Base-by-base conservation (phyloP, 1,140 invertebrate species). In the Plodia interpunctella region DNA sequence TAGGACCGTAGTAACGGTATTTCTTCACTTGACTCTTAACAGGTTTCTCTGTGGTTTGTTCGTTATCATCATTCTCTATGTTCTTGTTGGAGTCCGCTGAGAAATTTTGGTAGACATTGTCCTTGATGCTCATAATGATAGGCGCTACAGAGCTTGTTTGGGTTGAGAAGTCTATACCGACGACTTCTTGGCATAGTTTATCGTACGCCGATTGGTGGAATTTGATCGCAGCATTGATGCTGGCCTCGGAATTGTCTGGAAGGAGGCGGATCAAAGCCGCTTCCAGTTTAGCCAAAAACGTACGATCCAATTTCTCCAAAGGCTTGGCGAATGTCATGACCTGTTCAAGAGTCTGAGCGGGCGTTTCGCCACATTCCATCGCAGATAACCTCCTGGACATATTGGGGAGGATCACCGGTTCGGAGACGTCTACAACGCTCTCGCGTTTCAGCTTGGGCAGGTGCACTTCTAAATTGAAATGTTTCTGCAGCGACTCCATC, bases 91-190 rank as follows among this genome's bases (percentile, higher is more conserved):
- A 74, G 17, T 89, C 85, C 4, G 68, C 64, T 0, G 83, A 59
- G 49, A 87, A 88, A 50, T 87, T 87, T 62, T 89, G 87, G 52
- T 88, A 86, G 0, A 89, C 85, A 54, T 89, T 89, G 56, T 89
- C 87, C 9, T 85, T 84, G 38, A 89, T 89, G 52, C 82, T 86
- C 87, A 89, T 88, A 4, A 89, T 87, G 1, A 89, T 87, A 0
- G 87, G 87, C n/a, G 84, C 85, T 0, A 89, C 85, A 0, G 85
- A 80, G 53, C 80, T 80, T 0, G 82, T 79, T 57, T 84, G 76
- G 5, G 72, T 71, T 0, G 79, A 74, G 55, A 89, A 87, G 60
- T 87, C 81, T 9, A 87, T 79, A 13, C 55, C 28, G 0, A 63
- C 65, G 15, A 87, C 72, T 15, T 84, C 78, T 53, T 68, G 62